These are phyloP conservation scores for Setophaga petechia DNA, from an alignment of 2,113 vertebrate species.

Conservation along the genomic window DNA sequence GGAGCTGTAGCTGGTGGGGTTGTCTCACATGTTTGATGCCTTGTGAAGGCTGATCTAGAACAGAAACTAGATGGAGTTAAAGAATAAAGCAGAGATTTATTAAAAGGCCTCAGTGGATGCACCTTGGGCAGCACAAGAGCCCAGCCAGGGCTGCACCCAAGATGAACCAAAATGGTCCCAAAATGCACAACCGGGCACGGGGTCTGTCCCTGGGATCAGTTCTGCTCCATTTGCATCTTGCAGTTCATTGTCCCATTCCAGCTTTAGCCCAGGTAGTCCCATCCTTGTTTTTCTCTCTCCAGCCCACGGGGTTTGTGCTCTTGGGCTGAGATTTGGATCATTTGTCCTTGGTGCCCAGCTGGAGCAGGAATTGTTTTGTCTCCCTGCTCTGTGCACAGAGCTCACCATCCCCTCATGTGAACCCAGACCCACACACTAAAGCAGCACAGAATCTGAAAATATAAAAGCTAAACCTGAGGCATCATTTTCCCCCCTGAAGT, in stretches of 20 bases:
- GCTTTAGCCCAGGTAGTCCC: no score
- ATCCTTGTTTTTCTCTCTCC: neutral
- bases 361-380: neutral
- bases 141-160: neutral
- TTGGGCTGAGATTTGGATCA: neutral
- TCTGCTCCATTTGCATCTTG: no score
- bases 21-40: neutral
- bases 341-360: neutral
- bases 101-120: neutral
- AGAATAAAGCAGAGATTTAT: neutral
- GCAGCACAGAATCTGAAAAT: neutral
- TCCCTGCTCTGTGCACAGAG: neutral
- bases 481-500: neutral
- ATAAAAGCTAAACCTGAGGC: neutral
- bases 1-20: neutral
- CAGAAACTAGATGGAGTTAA: rapidly evolving
- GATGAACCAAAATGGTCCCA: neutral
- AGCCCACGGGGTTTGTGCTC: neutral
- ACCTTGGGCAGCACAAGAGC: neutral
- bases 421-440: neutral
- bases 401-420: neutral
- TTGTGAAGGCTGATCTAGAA: rapidly evolving
- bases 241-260: no score
- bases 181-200: neutral
- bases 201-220: no score